Evolutionary conservation across 2,888 invertebrate genomes (phyloP).

Genomic region (Cyaniris semiargus): DNA sequence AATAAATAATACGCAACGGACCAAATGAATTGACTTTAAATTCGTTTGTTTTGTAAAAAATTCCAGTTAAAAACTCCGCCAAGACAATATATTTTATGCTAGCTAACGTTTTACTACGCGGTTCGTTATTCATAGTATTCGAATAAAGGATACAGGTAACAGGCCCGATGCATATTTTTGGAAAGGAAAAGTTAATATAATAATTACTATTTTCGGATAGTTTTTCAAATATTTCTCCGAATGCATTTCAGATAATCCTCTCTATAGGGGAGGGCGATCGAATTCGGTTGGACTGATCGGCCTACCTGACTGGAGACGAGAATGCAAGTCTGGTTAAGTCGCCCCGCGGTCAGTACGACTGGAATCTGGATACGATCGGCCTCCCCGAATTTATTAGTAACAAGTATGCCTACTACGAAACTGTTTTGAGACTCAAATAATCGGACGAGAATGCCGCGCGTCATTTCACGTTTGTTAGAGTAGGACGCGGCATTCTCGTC

Average conservation of each 20-base stretch:
- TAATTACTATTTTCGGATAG: neutral
- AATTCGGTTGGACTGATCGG: no score
- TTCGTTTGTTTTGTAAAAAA: conserved; percentile 10
- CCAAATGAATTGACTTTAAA: conserved; percentile 1
- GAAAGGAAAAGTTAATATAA: neutral
- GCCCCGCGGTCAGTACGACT: no score
- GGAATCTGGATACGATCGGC: no score
- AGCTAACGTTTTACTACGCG: neutral
- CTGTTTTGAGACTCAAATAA: no score
- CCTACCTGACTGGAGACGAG: no score
- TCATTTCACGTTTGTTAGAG: no score
- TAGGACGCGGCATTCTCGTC: no score
- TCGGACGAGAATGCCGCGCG: no score
- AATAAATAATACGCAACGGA: conserved; percentile 1
- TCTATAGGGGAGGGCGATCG: no score
- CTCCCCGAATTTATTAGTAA: no score
- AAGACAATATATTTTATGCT: neutral
- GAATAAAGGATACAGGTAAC: neutral
- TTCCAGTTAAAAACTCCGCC: neutral
- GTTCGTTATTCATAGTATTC: neutral
- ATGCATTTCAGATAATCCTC: neutral
- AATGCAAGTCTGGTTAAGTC: no score
- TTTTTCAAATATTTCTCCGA: neutral
- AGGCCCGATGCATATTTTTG: neutral
- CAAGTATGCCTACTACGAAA: no score